phyloP scores from a whole-genome alignment of 2,113 vertebrate species.

The Numenius arquata region DNA sequence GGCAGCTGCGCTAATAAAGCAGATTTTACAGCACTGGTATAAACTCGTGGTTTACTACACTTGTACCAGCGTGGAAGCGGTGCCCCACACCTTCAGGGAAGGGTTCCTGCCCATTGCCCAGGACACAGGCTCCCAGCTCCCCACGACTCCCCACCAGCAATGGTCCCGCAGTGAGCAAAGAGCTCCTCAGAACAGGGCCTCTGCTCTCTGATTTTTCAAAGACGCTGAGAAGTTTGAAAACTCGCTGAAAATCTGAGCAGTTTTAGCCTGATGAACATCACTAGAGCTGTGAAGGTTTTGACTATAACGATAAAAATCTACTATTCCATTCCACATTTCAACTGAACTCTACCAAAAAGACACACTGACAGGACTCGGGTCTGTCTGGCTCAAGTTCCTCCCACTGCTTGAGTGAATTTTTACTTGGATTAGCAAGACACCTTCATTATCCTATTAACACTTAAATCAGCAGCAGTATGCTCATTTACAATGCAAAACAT shows the following conservation, averaged over 20 bases:
- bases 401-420: neutral
- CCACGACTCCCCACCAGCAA: neutral
- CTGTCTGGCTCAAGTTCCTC: neutral
- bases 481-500: neutral
- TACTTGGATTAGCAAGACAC: neutral
- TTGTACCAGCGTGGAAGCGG: neutral
- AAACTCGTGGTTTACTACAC: neutral
- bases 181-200: neutral
- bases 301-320: neutral
- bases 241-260: neutral
- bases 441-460: neutral
- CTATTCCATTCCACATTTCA: neutral
- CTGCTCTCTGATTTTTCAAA: neutral
- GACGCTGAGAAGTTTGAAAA: neutral
- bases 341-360: neutral
- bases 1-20: slow-evolving; percentile 10
- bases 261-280: neutral
- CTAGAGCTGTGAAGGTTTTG: neutral
- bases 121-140: neutral
- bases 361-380: neutral
- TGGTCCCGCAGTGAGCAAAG: neutral
- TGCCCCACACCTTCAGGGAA: neutral
- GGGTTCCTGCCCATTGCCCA: neutral
- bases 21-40: neutral
- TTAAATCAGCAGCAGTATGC: neutral